phyloP scores from a whole-genome alignment of 2,888 invertebrate species.

The Chloroclysta siterata region DNA sequence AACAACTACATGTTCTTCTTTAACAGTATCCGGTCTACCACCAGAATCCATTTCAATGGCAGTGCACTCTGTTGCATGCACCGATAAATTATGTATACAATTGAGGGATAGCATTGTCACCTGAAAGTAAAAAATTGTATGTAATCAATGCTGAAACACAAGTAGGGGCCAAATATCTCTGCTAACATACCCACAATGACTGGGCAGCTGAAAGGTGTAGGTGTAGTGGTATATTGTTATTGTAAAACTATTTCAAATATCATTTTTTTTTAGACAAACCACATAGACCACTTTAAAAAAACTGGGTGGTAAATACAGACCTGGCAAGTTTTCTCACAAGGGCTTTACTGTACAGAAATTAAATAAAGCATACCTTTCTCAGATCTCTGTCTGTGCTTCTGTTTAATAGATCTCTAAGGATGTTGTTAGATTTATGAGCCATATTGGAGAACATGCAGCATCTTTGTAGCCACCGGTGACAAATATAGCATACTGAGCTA shows the following conservation, averaged over 20 bases:
- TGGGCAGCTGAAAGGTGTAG: no score
- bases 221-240: no score
- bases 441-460: constrained; percentile 1
- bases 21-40: neutral
- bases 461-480: neutral
- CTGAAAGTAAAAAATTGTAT: neutral
- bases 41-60: neutral
- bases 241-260: no score
- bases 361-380: neutral
- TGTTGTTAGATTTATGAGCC: neutral
- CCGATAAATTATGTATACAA: neutral
- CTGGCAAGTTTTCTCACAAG: neutral
- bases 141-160: no score
- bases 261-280: no score
- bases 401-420: neutral
- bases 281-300: no score
- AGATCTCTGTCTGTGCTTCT: neutral
- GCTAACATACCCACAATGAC: no score
- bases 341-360: neutral
- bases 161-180: no score
- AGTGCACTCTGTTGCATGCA: neutral
- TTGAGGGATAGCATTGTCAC: neutral
- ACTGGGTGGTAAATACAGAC: no score
- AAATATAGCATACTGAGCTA: neutral
- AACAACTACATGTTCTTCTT: neutral